Conservation (phyloP, 2,797 vertebrate genomes). For the Steatocranus sp. region DNA sequence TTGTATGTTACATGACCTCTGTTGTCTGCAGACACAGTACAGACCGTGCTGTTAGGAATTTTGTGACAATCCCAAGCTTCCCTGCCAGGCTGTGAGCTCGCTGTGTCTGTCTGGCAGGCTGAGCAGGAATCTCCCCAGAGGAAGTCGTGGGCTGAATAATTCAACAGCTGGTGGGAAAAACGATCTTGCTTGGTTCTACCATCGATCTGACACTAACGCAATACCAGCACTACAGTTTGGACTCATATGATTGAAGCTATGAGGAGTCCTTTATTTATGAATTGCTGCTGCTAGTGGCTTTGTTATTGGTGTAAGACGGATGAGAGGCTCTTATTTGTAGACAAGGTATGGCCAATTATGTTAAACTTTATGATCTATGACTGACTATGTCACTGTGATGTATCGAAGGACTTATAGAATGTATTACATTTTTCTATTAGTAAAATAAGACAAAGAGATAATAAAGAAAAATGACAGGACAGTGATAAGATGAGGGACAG, state of each 20-base stretch:
- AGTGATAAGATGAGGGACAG: constrained; percentile 8
- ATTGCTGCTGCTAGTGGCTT: not conserved
- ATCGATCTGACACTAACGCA: constrained; percentile 55
- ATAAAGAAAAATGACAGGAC: constrained; percentile 5
- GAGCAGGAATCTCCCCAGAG: constrained; percentile 57
- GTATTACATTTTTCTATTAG: not conserved
- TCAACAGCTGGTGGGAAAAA: constrained; percentile 75
- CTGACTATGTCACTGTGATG: not conserved
- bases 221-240: constrained; percentile 26
- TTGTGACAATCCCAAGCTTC: constrained; percentile 29
- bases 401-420: not conserved
- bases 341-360: not conserved
- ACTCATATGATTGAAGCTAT: not conserved
- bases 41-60: constrained; percentile 20
- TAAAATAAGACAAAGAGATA: not conserved
- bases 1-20: constrained; percentile 9
- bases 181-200: constrained; percentile 51
- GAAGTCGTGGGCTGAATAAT: constrained; percentile 70
- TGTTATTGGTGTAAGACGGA: not conserved
- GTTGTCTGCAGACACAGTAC: not conserved
- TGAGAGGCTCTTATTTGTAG: not conserved
- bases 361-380: not conserved
- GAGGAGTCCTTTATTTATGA: constrained; percentile 15
- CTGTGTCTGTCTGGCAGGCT: constrained; percentile 41
- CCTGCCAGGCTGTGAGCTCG: constrained; percentile 20